Base-by-base conservation (phyloP, 1,140 invertebrate species). In the Drosophila murphyi region DNA sequence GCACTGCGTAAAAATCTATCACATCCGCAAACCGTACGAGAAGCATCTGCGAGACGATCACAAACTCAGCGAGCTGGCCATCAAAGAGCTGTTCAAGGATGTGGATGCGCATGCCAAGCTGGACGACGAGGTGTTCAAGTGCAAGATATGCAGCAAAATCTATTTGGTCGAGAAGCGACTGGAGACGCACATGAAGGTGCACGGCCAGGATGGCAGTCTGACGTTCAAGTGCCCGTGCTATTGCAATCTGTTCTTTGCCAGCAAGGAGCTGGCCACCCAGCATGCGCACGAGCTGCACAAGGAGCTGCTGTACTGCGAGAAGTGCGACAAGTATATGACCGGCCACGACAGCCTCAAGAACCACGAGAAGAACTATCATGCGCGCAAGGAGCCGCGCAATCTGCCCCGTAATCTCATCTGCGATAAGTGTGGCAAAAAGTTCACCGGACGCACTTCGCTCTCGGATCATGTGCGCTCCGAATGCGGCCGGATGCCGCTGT, bases 391-490 rank as follows among this genome's bases (percentile, higher is more conserved):
- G 45, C 80, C 89, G 3, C 54, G 86, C 10, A 80, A 79, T 34
- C 80, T 90, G 57, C 76, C 77, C 20, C 91, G 93, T 35, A 88
- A 91, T 50, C 91, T 93, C 5, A 82, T 93, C 37, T 93, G 93
- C 75, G 87, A 93, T 12, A 92, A 92, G 61, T 93, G 93, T 67
- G 93, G 93, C 28, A 91, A 93, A 55, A 90, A 93, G 55, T 93
- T 93, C 43, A 78, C 78, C 28, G 91, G 92, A 8, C 92, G 92
- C 65, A 85, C 88, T 4, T 80, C 90, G 1, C 73, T 93, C n/a
- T 83, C 78, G 5, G 82, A 83, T 60, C 93, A 93, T 37, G 91
- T 93, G n/a, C 76, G 91, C 6, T 91, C 81, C 4, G 91, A 93
- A 56, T 93, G 93, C 74, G 90, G 91, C 3, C 76, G 88, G 29